Base-by-base conservation (phyloP, 1,140 invertebrate genomes). In the Drosophila novamexicana region DNA sequence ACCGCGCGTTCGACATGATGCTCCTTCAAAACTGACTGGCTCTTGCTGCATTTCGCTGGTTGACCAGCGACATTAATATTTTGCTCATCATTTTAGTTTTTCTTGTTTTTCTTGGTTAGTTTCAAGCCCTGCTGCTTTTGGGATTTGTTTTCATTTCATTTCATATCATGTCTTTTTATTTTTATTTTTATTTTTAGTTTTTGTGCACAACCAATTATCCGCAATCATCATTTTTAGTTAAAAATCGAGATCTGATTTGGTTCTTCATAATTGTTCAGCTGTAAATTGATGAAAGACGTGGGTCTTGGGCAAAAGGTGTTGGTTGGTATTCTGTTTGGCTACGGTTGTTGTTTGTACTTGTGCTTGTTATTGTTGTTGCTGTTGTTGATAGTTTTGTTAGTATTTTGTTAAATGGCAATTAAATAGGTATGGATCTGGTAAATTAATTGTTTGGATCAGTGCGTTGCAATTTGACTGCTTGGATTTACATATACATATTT, bases 161-260 rank as follows among this genome's bases (percentile, higher is more conserved):
- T 58, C 50, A 32, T 47, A 34, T 65, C 16, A 39, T 56, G 32
- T 39, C 5, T 8, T 58, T 44, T 36, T 8, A 10, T 32, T 29
- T 22, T 58, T 14, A 40, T 34, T 12, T 50, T 58, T 14, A 40
- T 34, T 12, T 50, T 57, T 56, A 50, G 16, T 82, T 85, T 88
- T 77, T 82, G 90, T 91, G 90, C 81, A 85, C 90, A 91, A 91
- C 90, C 90, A 91, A 91, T 91, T 91, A 91, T 91, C 90, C 90
- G 86, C 90, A 91, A 91, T 91, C 90, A 91, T 91, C 90, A 91
- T 91, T 72, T 88, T 85, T 71, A 65, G 69, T 79, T 91, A 91
- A 91, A 91, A 91, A 90, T 91, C 84, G 85, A 91, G 89, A 91
- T 91, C 75, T 80, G 79, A 84, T 89, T 81, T 79, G 67, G 64